Conservation (phyloP, 23 tunicate genomes). For the Halocynthia aurantium region DNA sequence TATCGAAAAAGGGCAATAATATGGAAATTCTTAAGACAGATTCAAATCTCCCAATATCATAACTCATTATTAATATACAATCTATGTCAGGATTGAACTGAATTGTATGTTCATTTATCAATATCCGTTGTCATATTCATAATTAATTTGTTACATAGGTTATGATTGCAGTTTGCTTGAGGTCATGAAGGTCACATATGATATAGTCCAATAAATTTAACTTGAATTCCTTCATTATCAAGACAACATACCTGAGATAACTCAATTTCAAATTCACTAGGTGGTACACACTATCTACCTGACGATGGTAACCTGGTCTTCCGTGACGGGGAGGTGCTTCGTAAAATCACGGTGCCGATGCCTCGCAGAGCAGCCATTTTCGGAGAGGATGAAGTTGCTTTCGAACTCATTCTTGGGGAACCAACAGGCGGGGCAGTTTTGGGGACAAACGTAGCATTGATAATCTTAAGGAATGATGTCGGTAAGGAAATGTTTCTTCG, state of each 20-base stretch:
- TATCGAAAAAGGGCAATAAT: too few species aligned
- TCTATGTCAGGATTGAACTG: not conserved
- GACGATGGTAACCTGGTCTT: slow-evolving; percentile 88
- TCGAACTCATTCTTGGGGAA: slow-evolving; percentile 50
- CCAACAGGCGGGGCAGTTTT: slow-evolving; percentile 90
- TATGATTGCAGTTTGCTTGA: not conserved
- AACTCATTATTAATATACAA: too few species aligned
- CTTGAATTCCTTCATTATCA: not conserved
- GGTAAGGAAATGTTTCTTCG: slow-evolving; percentile 22
- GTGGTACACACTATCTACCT: slow-evolving; percentile 80
- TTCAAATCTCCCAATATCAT: too few species aligned
- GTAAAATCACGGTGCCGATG: slow-evolving; percentile 69
- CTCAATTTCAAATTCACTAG: slow-evolving; percentile 11
- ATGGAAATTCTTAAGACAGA: too few species aligned
- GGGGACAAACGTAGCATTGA: slow-evolving; percentile 45
- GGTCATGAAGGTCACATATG: not conserved
- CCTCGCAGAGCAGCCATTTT: slow-evolving; percentile 72
- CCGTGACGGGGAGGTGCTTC: slow-evolving; percentile 70
- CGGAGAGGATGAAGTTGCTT: slow-evolving; percentile 71
- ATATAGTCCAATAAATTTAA: not conserved
- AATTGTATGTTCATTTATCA: not conserved
- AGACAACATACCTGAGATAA: not conserved
- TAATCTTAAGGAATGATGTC: slow-evolving; percentile 66
- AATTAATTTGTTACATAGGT: not conserved
- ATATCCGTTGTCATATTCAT: not conserved